A percentile compares a stretch with the other conserved stretches of the same genome.
Evolutionary conservation across 2,888 invertebrate genomes (phyloP).

Genomic region (Cephalotes varians): DNA sequence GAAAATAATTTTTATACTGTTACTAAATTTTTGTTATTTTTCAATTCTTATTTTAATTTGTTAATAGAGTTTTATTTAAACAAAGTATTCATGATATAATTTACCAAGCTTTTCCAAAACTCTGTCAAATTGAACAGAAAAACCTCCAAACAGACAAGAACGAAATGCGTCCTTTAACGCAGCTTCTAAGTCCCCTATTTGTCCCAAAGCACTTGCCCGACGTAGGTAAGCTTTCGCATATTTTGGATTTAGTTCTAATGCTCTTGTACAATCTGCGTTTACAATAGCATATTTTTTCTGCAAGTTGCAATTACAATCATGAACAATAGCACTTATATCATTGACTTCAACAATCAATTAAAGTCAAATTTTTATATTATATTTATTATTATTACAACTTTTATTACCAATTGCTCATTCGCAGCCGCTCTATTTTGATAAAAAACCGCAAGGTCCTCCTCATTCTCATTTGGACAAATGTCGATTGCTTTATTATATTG

Average conservation of each 20-base stretch:
- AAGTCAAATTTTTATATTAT: neutral
- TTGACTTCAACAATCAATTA: neutral
- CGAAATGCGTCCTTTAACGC: constrained; percentile 97
- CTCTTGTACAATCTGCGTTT: constrained; percentile 94
- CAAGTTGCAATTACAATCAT: constrained; percentile 51
- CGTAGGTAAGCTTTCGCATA: constrained; percentile 96
- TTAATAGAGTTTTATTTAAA: neutral
- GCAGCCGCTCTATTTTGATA: constrained; percentile 99
- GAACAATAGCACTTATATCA: neutral
- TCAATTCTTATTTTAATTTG: too few relatives aligned
- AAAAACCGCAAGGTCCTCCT: constrained; percentile 94
- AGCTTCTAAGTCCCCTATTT: constrained; percentile 91
- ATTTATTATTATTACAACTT: neutral
- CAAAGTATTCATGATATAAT: neutral
- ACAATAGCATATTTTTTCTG: constrained; percentile 93
- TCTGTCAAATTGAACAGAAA: constrained; percentile 94
- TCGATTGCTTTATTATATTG: constrained; percentile 98
- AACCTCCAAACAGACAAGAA: too few relatives aligned
- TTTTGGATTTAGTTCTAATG: constrained; percentile 93
- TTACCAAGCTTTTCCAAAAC: constrained; percentile 93
- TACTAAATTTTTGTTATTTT: neutral
- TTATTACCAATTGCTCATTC: constrained; percentile 92
- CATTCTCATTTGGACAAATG: constrained; percentile 91
- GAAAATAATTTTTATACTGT: constrained; percentile 45
- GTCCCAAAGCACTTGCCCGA: constrained; percentile 94